Evolutionary conservation across 2,888 invertebrate species (phyloP).

Genomic region (Dolomedes plantarius): DNA sequence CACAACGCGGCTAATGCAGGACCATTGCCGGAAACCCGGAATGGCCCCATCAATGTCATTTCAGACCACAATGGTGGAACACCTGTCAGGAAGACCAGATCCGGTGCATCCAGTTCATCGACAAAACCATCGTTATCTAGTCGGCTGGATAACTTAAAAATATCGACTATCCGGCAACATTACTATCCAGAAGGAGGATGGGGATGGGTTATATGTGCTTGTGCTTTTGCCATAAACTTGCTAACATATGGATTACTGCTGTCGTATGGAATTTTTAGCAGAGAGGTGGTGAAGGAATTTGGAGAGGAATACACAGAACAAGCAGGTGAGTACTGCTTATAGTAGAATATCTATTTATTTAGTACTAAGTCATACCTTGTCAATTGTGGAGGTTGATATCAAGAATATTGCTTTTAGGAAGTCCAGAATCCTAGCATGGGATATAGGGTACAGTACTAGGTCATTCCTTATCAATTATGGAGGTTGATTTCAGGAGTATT

Average conservation of each 20-base stretch:
- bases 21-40: constrained; percentile 15
- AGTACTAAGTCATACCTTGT: too few species aligned
- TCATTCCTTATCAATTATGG: too few species aligned
- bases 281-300: constrained; percentile 60
- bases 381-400: too few species aligned
- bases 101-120: constrained; percentile 53
- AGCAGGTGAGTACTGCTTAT: constrained; percentile 62
- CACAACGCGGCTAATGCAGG: neutral
- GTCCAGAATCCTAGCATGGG: too few species aligned
- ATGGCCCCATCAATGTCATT: constrained; percentile 29
- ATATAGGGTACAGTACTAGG: too few species aligned
- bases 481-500: too few species aligned
- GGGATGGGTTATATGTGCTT: constrained; percentile 88
- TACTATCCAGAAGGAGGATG: constrained; percentile 91
- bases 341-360: neutral
- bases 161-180: constrained; percentile 84
- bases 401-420: too few species aligned
- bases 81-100: constrained; percentile 32
- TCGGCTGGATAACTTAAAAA: constrained; percentile 68
- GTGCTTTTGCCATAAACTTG: constrained; percentile 85
- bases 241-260: constrained; percentile 76
- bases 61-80: constrained; percentile 1
- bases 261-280: constrained; percentile 64
- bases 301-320: constrained; percentile 48
- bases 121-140: constrained; percentile 54